Conservation (phyloP, 2,888 invertebrate genomes). For the Thysanoteuthis rhombus region DNA sequence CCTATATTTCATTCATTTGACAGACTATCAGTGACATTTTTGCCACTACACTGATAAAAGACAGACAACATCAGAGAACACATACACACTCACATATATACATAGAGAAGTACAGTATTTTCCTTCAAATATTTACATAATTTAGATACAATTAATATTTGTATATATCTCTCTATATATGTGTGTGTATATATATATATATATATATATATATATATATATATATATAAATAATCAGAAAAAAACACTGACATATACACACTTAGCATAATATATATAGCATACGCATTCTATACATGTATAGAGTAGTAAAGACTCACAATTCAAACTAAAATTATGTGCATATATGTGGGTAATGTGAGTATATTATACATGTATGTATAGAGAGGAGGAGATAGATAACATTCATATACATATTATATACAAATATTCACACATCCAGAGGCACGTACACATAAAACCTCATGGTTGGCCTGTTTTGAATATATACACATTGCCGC, state of each 20-base stretch:
- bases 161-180: background rate
- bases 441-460: no score
- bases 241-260: no score
- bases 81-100: background rate
- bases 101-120: background rate
- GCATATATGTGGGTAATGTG: background rate
- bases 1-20: background rate
- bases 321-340: background rate
- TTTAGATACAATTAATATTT: no score
- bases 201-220: background rate
- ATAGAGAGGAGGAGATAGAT: background rate
- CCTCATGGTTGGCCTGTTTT: no score
- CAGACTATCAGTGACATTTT: background rate
- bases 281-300: no score
- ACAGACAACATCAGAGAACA: no score
- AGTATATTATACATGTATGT: background rate
- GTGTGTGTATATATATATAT: background rate
- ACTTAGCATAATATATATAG: background rate
- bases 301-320: no score
- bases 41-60: background rate
- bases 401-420: background rate
- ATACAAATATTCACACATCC: no score
- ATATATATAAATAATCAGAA: no score
- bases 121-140: no score
- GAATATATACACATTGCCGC: no score